Evolutionary conservation across 2,797 vertebrate genomes (phyloP), one percentile per base, ranked within the genome.

Genomic region (Coregonus sp.): DNA sequence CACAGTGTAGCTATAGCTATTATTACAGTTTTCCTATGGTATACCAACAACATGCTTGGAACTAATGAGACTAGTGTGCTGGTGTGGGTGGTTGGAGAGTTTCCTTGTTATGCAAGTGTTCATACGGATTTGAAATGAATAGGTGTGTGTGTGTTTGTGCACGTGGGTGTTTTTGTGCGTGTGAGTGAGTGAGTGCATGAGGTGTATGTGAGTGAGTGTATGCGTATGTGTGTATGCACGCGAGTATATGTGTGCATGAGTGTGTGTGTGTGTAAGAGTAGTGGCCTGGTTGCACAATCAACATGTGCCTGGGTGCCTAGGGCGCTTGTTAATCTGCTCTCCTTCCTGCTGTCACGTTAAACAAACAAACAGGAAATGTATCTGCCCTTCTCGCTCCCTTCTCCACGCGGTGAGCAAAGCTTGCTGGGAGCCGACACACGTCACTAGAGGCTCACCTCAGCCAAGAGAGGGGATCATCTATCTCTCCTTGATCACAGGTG

Each of bases 261-360:
- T 63, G 59, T 75, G 68, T 25, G 15, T 29, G 25, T 25, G 25
- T 25, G 25, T 25, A 9, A 25, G 59, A 15, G 18, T 89, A 87
- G 89, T 86, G 74, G 83, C 70, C 67, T 63, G 74, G 83, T 93
- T 93, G 91, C 86, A 85, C 91, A 94, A 92, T 90, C 89, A 84
- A 90, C 89, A 89, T 91, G 89, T 90, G 88, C 85, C 86, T 84
- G 78, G 86, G 86, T 87, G 89, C 90, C 88, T 90, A 89, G 78
- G 86, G 86, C 88, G 89, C 92, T 93, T 84, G 91, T 92, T 92
- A 93, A 93, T 92, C 91, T 93, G 86, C 89, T 91, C 92, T 92
- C 92, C 91, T 92, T 94, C 92, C 93, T 94, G 91, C 92, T 92
- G 92, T 94, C 92, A 93, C 88, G 89, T 92, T 91, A 92, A 92